Base-by-base conservation (phyloP, 2,113 vertebrate species). In the Chunga burmeisteri region DNA sequence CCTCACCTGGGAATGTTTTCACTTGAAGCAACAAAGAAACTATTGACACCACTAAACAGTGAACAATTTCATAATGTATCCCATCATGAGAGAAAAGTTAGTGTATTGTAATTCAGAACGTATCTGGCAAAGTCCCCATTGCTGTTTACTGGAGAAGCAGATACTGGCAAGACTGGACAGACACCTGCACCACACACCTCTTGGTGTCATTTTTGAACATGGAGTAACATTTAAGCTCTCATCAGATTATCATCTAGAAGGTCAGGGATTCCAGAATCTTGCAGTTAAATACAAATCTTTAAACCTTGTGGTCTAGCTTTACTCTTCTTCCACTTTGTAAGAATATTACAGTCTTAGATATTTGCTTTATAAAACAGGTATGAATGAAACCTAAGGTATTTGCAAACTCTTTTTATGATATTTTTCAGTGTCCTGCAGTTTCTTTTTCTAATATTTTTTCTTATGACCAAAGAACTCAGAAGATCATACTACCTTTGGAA, bases 21-120 rank as follows among this genome's bases (percentile, higher is more conserved):
- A 36, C 40, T 38, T 34, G 50, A 86, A 90, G 63, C 29, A 90
- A 94, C 91, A 90, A 96, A 96, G 92, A 71, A 86, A 78, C 74
- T 59, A 85, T 67, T 85, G 85, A 96, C 32, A 21, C 19, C 40
- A 5, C 20, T 40, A 14, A 93, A 93, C 63, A 72, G 84, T 53
- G 34, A 75, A 75, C 65, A 85, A 78, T 67, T 85, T 95, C 82
- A 86, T 70, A 42, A 81, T 14, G 8, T 40, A 67, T 67, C 34
- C 29, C 25, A 62, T 73, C n/a, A 36, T 29, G 49, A 87, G 73
- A 85, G 53, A 91, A 66, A 88, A 12, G 42, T n/a, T 68, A 61
- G 20, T 26, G 61, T 58, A 22, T 13, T 88, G 68, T 56, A 46
- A 47, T 70, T 46, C 55, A 68, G 40, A 72, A 26, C 5, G 10